phyloP scores from a whole-genome alignment of 2,888 invertebrate genomes.

The Netelia virgata region DNA sequence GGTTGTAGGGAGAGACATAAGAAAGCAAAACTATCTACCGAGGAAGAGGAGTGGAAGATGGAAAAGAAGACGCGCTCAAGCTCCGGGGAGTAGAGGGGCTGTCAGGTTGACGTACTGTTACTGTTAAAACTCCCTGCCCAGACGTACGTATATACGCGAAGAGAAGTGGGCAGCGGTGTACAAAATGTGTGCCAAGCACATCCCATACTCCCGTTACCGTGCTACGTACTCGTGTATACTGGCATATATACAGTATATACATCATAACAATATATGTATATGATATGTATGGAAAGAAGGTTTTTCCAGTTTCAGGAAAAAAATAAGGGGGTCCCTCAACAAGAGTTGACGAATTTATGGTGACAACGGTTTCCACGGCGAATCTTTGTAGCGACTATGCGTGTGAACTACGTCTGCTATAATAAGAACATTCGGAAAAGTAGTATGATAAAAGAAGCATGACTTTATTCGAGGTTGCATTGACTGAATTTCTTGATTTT shows the following conservation, averaged over 20 bases:
- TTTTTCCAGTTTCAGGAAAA: conserved; percentile 48
- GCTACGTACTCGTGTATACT: conserved; percentile 33
- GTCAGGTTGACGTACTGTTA: conserved; percentile 83
- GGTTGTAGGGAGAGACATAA: conserved; percentile 74
- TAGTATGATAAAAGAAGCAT: background rate
- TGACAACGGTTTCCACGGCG: conserved; percentile 34
- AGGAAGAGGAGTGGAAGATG: conserved; percentile 76
- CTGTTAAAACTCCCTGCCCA: conserved; percentile 80
- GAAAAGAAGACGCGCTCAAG: conserved; percentile 65
- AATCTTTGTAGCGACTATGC: conserved; percentile 26
- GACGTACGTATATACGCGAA: conserved; percentile 69
- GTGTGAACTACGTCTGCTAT: conserved; percentile 10
- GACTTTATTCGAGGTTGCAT: no score
- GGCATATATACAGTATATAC: conserved; percentile 27
- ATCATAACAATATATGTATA: background rate
- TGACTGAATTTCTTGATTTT: no score
- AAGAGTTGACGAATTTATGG: conserved; percentile 49
- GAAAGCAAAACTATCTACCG: conserved; percentile 62
- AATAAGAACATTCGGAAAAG: conserved; percentile 18
- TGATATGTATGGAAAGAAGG: background rate
- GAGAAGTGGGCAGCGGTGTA: conserved; percentile 70
- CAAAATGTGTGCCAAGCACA: conserved; percentile 49
- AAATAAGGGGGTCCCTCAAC: conserved; percentile 13
- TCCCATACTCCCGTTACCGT: conserved; percentile 18
- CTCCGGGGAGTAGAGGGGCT: conserved; percentile 72